phyloP scores from a whole-genome alignment of 2,797 vertebrate genomes.

The Rhabdomys pumilio region DNA sequence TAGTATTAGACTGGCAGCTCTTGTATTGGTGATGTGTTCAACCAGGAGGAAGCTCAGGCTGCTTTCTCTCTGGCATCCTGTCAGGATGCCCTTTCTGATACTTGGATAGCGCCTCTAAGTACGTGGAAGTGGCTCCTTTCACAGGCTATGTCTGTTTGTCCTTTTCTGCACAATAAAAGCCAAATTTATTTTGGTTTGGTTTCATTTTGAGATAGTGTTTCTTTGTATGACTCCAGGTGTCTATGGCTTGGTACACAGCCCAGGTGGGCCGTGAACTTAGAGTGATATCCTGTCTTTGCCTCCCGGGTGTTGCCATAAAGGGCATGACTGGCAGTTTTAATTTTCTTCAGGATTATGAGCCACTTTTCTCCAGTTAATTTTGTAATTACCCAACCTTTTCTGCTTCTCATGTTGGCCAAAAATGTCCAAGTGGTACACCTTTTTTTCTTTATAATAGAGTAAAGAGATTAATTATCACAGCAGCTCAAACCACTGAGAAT shows the following conservation, averaged over 20 bases:
- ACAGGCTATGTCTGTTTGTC: neutral
- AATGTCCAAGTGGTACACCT: constrained; percentile 18
- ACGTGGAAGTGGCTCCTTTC: neutral
- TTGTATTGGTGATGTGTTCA: constrained; percentile 12
- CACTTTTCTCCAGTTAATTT: constrained; percentile 37
- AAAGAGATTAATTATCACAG: constrained; percentile 58
- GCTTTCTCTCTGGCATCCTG: neutral
- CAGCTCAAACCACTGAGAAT: constrained; percentile 19
- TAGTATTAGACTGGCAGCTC: constrained; percentile 21
- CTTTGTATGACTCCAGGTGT: neutral
- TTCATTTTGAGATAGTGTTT: neutral
- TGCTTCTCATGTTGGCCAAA: neutral
- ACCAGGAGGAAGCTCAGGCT: constrained; percentile 1
- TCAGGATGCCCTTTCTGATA: neutral
- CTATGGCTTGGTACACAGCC: neutral
- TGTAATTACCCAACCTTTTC: constrained; percentile 26
- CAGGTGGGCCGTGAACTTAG: neutral
- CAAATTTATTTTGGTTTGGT: constrained; percentile 8
- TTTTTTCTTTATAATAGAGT: constrained; percentile 48
- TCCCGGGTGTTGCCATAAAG: neutral
- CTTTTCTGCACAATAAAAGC: constrained; percentile 31
- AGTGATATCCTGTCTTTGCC: neutral
- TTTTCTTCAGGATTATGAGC: constrained; percentile 13
- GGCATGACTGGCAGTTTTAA: neutral
- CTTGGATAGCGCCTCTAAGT: neutral